Percentiles rank a stretch among this genome's conserved stretches.
Evolutionary conservation across 2,888 invertebrate genomes (phyloP).

Genomic region (Cephus rjabovi): DNA sequence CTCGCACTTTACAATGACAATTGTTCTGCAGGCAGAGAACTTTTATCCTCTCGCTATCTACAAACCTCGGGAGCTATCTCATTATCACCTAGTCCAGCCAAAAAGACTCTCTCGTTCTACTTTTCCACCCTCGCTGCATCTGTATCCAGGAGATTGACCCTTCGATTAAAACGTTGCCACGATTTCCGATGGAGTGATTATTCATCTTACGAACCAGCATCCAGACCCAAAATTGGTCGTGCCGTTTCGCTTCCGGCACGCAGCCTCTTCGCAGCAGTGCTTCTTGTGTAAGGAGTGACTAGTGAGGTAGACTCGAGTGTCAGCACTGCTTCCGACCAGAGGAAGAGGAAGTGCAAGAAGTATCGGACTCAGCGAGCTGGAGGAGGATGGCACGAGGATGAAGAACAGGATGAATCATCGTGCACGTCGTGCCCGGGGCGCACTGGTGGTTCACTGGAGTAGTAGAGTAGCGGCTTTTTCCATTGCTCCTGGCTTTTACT

Average conservation of each 20-base stretch:
- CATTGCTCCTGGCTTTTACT: constrained; percentile 42
- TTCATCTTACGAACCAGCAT: neutral
- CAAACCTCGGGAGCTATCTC: constrained; percentile 26
- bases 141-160: neutral
- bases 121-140: neutral
- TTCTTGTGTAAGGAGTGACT: constrained; percentile 57
- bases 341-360: neutral
- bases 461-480: constrained; percentile 3
- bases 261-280: constrained; percentile 56
- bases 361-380: neutral
- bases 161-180: neutral
- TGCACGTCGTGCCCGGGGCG: constrained; percentile 8
- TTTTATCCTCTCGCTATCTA: neutral
- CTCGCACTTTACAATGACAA: constrained; percentile 26
- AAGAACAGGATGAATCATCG: constrained; percentile 20
- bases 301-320: constrained; percentile 61
- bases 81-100: constrained; percentile 22
- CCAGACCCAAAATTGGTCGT: constrained; percentile 49
- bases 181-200: neutral
- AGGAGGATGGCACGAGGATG: neutral
- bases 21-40: constrained; percentile 15
- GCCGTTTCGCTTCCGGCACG: constrained; percentile 53
- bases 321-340: constrained; percentile 21
- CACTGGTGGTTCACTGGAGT: constrained; percentile 6
- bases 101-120: neutral